phyloP scores from a whole-genome alignment of 1,140 invertebrate species.

The Eumaeus atala region DNA sequence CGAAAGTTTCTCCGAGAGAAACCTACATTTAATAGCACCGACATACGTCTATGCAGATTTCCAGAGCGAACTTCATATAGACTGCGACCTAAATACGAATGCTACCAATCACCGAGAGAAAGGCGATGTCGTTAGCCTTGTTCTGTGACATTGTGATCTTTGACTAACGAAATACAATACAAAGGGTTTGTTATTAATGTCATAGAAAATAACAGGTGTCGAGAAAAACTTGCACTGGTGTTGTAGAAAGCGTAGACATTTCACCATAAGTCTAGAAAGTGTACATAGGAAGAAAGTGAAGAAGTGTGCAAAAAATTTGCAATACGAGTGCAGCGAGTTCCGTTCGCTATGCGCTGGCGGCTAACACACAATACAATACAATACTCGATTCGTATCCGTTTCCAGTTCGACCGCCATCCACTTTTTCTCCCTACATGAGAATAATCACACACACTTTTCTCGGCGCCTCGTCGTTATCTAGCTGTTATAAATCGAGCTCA shows the following conservation, averaged over 20 bases:
- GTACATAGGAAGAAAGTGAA: slow-evolving; percentile 72
- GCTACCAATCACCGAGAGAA: slow-evolving; percentile 34
- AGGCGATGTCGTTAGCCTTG: slow-evolving; percentile 15
- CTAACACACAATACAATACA: slow-evolving; percentile 29
- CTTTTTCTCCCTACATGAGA: slow-evolving; percentile 57
- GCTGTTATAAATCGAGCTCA: slow-evolving; percentile 64
- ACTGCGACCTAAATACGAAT: slow-evolving; percentile 55
- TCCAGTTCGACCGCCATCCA: slow-evolving; percentile 47
- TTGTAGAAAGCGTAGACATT: slow-evolving; percentile 68
- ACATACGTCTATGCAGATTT: slow-evolving; percentile 72
- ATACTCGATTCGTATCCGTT: slow-evolving; percentile 53
- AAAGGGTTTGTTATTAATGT: slow-evolving; percentile 4
- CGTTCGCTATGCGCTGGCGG: slow-evolving; percentile 31
- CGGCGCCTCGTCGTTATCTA: slow-evolving; percentile 52
- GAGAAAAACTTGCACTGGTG: slow-evolving; percentile 70
- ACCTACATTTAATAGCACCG: slow-evolving; percentile 65
- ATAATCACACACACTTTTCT: slow-evolving; percentile 51
- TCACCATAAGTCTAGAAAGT: slow-evolving; percentile 72
- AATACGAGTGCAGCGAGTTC: slow-evolving; percentile 42
- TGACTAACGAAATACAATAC: not conserved
- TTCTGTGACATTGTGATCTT: not conserved
- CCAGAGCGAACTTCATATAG: slow-evolving; percentile 56
- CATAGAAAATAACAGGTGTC: slow-evolving; percentile 36
- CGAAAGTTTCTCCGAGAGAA: slow-evolving; percentile 71
- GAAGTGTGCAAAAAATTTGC: slow-evolving; percentile 62